Evolutionary conservation across 2,888 invertebrate species (phyloP), one percentile per base, ranked within the genome.

Genomic region (Limnephilus marmoratus): DNA sequence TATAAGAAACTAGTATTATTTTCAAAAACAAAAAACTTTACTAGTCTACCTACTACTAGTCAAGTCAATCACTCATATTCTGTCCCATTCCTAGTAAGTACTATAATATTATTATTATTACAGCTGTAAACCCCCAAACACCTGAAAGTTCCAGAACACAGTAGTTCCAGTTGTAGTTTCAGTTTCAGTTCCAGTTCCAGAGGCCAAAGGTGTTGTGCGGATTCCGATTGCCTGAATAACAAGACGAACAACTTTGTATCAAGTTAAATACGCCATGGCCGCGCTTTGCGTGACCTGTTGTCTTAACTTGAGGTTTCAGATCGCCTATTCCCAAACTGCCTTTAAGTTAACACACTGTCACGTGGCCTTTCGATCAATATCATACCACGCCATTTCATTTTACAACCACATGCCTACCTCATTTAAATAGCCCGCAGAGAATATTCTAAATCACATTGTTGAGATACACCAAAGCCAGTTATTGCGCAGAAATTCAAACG

Each of bases 261-360:
- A 85, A 85, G 85, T 85, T 85, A 45, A 85, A 85, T 45, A 85
- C n/a, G n/a, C n/a, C 85, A 4, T 45, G n/a, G 29, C 85, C 85
- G n/a, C n/a, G n/a, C n/a, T n/a, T n/a, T n/a, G n/a, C n/a, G 85
- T 85, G 85, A 85, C 85, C 85, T 85, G 85, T 85, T 85, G 85
- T 85, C 85, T 85, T 85, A 85, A 85, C 85, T 85, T 31, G 24
- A 85, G 85, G 5, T 41, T 49, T 45, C 29, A 85, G 68, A 18
- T 68, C 68, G 18, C 24, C 68, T 68, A 68, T 68, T 68, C 68
- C 68, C 24, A 68, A 68, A 68, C 68, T 18, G 68, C 24, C 68
- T 68, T 7, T 68, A 68, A 68, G 1, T 68, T 68, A 68, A 24
- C 24, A 24, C 68, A 24, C 68, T 68, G 5, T 68, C 24, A 24